A percentile compares a stretch with the other conserved stretches of the same genome.
Evolutionary conservation across 1,140 invertebrate genomes (phyloP).

Genomic region (Zeugodacus cucurbitae): DNA sequence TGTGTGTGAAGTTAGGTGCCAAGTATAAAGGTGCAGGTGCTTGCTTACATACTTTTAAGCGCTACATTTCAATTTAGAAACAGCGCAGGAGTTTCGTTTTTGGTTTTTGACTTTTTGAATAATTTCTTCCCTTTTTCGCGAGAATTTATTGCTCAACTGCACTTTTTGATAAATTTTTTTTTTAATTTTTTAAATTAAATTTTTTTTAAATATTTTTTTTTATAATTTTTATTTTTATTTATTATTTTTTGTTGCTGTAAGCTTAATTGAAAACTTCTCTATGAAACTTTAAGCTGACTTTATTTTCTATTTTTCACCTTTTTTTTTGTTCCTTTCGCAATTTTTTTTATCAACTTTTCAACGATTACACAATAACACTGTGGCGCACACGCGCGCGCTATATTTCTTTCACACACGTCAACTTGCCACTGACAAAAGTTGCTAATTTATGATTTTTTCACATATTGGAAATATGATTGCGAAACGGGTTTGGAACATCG

Average conservation of each 20-base stretch:
- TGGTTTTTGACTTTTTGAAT: neutral
- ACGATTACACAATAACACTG: neutral
- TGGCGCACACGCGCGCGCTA: conserved; percentile 5
- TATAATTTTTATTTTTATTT: neutral
- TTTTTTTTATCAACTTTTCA: neutral
- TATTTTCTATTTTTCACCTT: neutral
- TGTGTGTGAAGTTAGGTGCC: neutral
- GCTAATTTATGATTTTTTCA: conserved; percentile 8
- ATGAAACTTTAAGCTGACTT: neutral
- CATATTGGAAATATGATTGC: conserved; percentile 8
- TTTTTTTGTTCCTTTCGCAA: neutral
- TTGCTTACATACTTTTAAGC: conserved; percentile 37
- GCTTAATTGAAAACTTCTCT: neutral
- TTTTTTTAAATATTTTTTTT: neutral
- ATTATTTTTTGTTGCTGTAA: neutral
- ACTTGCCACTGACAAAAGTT: neutral
- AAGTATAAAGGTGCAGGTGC: neutral
- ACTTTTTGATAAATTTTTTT: neutral
- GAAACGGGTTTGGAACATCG: neutral
- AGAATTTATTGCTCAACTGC: neutral
- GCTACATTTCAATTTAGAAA: neutral
- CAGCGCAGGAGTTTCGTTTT: neutral
- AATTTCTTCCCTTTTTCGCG: neutral
- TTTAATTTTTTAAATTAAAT: neutral
- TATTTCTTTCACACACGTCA: neutral